These are phyloP conservation scores for Steinernema khuongi DNA, from an alignment of 1,140 invertebrate genomes.

Conservation along the genomic window DNA sequence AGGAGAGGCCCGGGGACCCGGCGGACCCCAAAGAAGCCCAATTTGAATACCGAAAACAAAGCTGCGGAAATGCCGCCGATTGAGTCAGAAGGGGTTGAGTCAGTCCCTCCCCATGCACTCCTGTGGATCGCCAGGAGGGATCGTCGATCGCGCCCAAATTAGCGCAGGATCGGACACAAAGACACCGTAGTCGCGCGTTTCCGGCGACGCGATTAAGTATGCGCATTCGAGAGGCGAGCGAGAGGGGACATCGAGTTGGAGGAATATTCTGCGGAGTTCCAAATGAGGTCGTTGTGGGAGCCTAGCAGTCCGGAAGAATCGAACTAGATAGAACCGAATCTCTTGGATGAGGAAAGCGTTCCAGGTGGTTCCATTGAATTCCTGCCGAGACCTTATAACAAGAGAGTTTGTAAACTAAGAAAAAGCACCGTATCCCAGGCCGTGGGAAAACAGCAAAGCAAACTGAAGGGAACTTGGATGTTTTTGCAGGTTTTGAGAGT, in stretches of 20 bases:
- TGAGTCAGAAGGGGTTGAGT: background rate
- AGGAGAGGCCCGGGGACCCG: background rate
- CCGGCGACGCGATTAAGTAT: slow-evolving; percentile 1
- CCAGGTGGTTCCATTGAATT: too few species aligned
- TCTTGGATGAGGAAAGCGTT: background rate
- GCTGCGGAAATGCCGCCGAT: background rate
- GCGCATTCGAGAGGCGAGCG: slow-evolving; percentile 2
- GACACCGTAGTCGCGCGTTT: background rate
- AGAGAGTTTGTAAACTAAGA: too few species aligned
- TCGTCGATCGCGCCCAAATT: slow-evolving; percentile 6
- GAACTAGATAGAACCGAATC: too few species aligned
- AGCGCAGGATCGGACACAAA: slow-evolving; percentile 11
- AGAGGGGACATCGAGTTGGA: background rate
- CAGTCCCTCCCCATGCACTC: background rate
- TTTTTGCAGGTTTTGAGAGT: too few species aligned
- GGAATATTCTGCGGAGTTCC: background rate
- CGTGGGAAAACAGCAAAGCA: too few species aligned
- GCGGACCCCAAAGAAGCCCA: background rate
- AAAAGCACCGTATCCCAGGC: too few species aligned
- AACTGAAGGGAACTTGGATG: too few species aligned
- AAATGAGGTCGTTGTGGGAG: too few species aligned
- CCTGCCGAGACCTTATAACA: too few species aligned
- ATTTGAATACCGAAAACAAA: background rate
- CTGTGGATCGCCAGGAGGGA: background rate
- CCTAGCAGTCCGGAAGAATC: too few species aligned